phyloP scores from a whole-genome alignment of 2,797 vertebrate genomes.

The Pitangus sulphuratus region DNA sequence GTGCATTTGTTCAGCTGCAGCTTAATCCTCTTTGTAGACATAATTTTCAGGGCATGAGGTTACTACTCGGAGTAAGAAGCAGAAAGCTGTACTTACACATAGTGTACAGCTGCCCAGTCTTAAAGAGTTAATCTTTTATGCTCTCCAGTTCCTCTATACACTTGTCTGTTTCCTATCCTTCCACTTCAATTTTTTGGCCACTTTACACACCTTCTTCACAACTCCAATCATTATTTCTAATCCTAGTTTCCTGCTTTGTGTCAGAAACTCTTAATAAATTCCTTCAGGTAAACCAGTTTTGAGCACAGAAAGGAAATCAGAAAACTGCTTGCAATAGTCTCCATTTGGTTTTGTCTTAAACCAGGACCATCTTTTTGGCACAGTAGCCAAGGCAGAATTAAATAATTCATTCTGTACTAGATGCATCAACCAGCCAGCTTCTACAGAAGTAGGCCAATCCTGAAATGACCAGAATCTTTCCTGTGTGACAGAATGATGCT shows the following conservation, averaged over 20 bases:
- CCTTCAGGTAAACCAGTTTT: background rate
- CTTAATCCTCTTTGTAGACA: background rate
- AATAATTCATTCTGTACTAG: background rate
- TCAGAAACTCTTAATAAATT: background rate
- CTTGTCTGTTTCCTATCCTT: background rate
- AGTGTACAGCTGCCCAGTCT: background rate
- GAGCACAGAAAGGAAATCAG: background rate
- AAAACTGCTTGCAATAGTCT: background rate
- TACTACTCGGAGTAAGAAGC: background rate
- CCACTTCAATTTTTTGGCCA: background rate
- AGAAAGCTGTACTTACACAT: background rate
- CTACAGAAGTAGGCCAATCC: background rate
- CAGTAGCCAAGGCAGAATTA: background rate
- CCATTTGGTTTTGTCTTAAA: background rate
- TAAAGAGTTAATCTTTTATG: background rate
- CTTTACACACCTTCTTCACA: background rate
- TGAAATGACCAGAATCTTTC: background rate
- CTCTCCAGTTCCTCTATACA: background rate
- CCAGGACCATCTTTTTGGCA: background rate
- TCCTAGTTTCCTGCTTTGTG: background rate
- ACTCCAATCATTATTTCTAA: background rate
- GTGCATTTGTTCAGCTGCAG: background rate
- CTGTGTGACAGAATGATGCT: background rate
- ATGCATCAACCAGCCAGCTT: background rate
- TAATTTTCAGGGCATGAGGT: background rate